Conservation (phyloP, 2,888 invertebrate genomes). For the Junonia oenone region DNA sequence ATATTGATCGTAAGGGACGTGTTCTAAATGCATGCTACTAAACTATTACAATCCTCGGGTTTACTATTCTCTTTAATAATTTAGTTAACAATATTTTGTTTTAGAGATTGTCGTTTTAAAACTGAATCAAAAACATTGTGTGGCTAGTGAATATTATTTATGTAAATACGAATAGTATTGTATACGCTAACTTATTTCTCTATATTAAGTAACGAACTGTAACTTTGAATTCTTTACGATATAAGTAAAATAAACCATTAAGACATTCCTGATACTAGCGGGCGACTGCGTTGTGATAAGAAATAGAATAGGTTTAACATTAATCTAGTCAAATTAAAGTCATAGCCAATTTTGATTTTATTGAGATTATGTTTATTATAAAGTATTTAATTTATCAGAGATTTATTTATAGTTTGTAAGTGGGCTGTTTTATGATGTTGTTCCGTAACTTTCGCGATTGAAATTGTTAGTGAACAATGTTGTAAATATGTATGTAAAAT, state of each 20-base stretch:
- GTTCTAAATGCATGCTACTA: neutral
- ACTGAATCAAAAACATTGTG: neutral
- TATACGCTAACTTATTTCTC: slow-evolving; percentile 51
- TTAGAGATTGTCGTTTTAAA: neutral
- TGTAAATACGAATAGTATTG: slow-evolving; percentile 59
- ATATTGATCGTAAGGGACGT: slow-evolving; percentile 30
- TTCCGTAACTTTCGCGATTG: slow-evolving; percentile 23
- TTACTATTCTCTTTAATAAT: neutral
- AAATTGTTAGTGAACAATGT: slow-evolving; percentile 27
- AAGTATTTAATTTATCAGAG: slow-evolving; percentile 29
- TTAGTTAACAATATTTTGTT: neutral
- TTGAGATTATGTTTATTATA: slow-evolving; percentile 17
- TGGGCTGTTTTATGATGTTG: slow-evolving; percentile 28
- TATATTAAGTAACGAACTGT: slow-evolving; percentile 17
- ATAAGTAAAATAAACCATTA: slow-evolving; percentile 18
- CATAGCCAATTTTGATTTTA: slow-evolving; percentile 25
- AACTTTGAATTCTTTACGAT: slow-evolving; percentile 19
- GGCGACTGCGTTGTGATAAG: slow-evolving; percentile 35
- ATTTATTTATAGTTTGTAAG: slow-evolving; percentile 30
- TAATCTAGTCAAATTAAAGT: slow-evolving; percentile 32
- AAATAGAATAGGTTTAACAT: slow-evolving; percentile 28
- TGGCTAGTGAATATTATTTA: neutral
- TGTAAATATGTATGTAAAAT: slow-evolving; percentile 52
- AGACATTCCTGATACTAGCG: slow-evolving; percentile 29
- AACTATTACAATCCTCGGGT: neutral